These are phyloP conservation scores for Tenthredo mesomela DNA, from an alignment of 2,888 invertebrate genomes.

Conservation along the genomic window DNA sequence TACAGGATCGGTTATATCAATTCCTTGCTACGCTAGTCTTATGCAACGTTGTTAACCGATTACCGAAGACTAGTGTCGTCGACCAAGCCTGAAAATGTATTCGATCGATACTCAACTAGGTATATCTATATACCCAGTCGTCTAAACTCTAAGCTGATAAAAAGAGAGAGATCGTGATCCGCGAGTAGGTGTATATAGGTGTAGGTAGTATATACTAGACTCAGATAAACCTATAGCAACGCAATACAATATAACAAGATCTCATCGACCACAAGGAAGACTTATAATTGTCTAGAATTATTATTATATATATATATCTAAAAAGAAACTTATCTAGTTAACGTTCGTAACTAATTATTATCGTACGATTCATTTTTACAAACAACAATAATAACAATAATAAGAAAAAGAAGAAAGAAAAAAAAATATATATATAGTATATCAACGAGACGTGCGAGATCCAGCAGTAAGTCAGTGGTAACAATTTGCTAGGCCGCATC, in stretches of 20 bases:
- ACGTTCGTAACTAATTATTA: slow-evolving; percentile 10
- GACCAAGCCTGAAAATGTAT: slow-evolving; percentile 14
- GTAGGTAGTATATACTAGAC: neutral
- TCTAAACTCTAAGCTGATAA: slow-evolving; percentile 22
- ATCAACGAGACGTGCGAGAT: neutral
- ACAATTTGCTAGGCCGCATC: neutral
- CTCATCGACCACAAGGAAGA: slow-evolving; percentile 16
- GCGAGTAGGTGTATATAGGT: neutral
- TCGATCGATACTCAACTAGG: slow-evolving; percentile 33
- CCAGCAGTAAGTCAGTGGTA: neutral
- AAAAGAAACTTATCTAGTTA: slow-evolving; percentile 11
- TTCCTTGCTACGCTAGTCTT: neutral
- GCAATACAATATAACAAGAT: slow-evolving; percentile 10
- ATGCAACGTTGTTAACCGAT: slow-evolving; percentile 45
- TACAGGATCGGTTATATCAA: neutral
- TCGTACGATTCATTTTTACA: neutral
- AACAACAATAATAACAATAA: neutral
- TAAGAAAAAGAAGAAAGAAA: neutral
- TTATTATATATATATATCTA: neutral
- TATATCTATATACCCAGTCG: neutral
- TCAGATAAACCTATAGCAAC: neutral
- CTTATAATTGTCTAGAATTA: slow-evolving; percentile 14
- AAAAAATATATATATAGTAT: neutral
- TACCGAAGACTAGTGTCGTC: slow-evolving; percentile 39
- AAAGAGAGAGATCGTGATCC: slow-evolving; percentile 31